A percentile compares a stretch with the other conserved stretches of the same genome.
Conservation (phyloP, 2,888 invertebrate species). For the Hyposoter dolosus region DNA sequence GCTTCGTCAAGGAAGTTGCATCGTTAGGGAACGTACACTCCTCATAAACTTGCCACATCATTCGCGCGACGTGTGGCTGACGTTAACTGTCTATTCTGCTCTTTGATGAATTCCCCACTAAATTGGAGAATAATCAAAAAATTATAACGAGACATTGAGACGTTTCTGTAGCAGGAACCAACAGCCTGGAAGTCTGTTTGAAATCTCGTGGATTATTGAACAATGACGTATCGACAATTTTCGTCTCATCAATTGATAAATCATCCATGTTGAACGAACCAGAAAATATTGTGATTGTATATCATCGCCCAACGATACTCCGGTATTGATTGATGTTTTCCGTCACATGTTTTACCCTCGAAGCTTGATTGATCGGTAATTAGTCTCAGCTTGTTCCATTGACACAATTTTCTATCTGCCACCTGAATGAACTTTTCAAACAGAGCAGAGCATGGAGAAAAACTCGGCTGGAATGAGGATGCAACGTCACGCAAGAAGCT, state of each 20-base stretch:
- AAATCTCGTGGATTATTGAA: background rate
- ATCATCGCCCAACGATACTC: background rate
- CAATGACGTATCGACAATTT: background rate
- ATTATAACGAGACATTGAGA: background rate
- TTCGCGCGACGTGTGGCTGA: background rate
- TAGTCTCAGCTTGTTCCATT: background rate
- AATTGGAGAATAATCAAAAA: background rate
- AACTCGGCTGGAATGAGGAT: conserved; percentile 11
- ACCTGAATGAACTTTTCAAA: conserved; percentile 9
- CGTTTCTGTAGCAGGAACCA: background rate
- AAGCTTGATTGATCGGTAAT: conserved; percentile 9
- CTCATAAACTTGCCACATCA: conserved; percentile 30
- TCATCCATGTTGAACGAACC: background rate
- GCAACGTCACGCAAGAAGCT: conserved; percentile 30
- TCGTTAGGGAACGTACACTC: conserved; percentile 19
- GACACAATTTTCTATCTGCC: conserved; percentile 1
- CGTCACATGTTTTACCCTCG: background rate
- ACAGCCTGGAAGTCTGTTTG: background rate
- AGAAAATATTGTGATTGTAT: background rate
- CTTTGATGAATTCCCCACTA: background rate
- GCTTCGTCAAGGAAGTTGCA: conserved; percentile 37
- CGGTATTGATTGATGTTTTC: background rate
- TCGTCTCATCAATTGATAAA: background rate
- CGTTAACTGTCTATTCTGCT: background rate
- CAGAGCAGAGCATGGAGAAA: conserved; percentile 14